Conservation (phyloP, 2,113 vertebrate genomes). For the Gila orcuttii region DNA sequence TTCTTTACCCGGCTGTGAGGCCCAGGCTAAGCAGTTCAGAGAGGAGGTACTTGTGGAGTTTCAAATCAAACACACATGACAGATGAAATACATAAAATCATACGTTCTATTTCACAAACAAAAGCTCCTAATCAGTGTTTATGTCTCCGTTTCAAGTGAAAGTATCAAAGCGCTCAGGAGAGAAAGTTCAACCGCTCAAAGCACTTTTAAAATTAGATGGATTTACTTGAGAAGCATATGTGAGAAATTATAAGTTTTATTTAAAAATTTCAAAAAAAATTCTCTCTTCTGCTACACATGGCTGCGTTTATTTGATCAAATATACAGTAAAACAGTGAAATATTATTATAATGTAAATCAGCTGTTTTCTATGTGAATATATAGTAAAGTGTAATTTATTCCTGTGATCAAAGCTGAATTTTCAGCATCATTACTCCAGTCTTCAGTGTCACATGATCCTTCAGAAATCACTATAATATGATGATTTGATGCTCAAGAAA, state of each 20-base stretch:
- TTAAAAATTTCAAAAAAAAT: too few relatives aligned
- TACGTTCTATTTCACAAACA: not conserved
- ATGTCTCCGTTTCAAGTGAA: not conserved
- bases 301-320: not conserved
- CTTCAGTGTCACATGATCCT: not conserved
- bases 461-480: not conserved
- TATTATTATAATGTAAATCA: not conserved
- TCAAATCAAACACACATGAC: not conserved
- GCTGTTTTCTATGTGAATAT: too few relatives aligned
- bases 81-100: not conserved
- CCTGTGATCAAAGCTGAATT: not conserved
- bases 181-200: too few relatives aligned
- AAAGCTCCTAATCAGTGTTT: not conserved
- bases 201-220: too few relatives aligned
- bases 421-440: not conserved
- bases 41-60: constrained; percentile 74
- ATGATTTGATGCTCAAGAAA: not conserved
- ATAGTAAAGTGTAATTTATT: not conserved
- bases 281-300: not conserved
- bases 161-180: too few relatives aligned
- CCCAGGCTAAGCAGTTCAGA: constrained; percentile 79
- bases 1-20: constrained; percentile 80
- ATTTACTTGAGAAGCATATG: not conserved
- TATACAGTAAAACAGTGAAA: not conserved
- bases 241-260: not conserved